Base-by-base conservation (phyloP, 1,140 invertebrate species). In the Leptonema lineaticorne region DNA sequence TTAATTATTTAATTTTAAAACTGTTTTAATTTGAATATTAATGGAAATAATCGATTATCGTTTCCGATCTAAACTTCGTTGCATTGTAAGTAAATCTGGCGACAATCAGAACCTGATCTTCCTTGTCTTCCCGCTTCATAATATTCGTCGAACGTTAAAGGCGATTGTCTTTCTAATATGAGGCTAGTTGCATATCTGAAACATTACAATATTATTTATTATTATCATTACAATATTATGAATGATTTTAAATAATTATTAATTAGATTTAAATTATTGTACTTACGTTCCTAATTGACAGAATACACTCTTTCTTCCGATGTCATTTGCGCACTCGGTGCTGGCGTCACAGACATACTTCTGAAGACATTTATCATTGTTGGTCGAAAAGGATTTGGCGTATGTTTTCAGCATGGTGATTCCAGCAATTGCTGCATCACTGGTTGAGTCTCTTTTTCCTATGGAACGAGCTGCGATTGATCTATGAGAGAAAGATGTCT, bases 281-380 rank as follows among this genome's bases (percentile, higher is more conserved):
- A 90, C 92, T 92, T 84, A 96, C 93, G 92, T 92, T 90, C 92
- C 93, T 72, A 96, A 82, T 82, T 95, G 92, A 75, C 94, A 95
- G 86, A 95, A 94, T 59, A 95, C 87, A 74, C 91, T 90, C 70
- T 89, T 92, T 69, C 89, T 88, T 73, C 92, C 91, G 59, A 92
- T 89, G 75, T 94, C 92, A 7, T 85, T 83, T n/a, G 90, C 85
- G 77, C 93, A 96, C 76, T 95, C 93, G 20, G 85, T 89, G 76
- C 92, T 95, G 1, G 93, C 93, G 75, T 95, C 91, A 76, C 94
- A 96, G 48, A 96, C 85, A 82, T 87, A 91, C 78, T 86, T 92
- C 83, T 89, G 88, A 76, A 90, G 87, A 77, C 92, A 94, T 68
- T 84, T 84, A 73, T 93, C 91, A 74, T 95, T 90, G 16, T 85